phyloP scores from a whole-genome alignment of 1,140 invertebrate genomes.

The Ceratina calcarata region DNA sequence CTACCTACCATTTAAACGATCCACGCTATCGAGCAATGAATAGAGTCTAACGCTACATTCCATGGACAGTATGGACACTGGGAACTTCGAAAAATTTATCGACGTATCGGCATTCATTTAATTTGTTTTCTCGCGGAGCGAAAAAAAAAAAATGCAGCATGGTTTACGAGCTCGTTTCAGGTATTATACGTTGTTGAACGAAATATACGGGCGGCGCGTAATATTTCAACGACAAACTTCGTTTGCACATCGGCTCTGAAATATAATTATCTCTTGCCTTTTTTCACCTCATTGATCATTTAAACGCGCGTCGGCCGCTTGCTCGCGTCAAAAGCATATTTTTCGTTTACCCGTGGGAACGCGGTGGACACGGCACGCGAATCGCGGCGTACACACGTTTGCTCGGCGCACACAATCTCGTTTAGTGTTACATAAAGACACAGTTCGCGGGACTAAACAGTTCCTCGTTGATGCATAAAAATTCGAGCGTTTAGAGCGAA shows the following conservation, averaged over 20 bases:
- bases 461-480: not conserved
- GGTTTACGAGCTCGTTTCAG: not conserved
- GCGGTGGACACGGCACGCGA: not conserved
- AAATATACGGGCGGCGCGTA: not conserved
- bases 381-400: not conserved
- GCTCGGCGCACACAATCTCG: not conserved
- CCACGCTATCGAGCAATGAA: not conserved
- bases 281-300: slow-evolving; percentile 32
- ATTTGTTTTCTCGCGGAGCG: no score
- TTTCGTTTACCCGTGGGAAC: slow-evolving; percentile 13
- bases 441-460: not conserved
- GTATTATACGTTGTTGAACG: not conserved
- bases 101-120: not conserved
- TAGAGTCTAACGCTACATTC: not conserved
- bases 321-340: slow-evolving; percentile 30
- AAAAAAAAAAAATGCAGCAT: not conserved
- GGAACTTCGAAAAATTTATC: not conserved
- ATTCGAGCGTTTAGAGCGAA: not conserved
- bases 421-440: not conserved
- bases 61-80: not conserved
- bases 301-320: slow-evolving; percentile 22
- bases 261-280: slow-evolving; percentile 38
- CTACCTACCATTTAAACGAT: no score
- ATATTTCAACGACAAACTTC: slow-evolving; percentile 21
- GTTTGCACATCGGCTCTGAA: not conserved